Evolutionary conservation across 2,113 vertebrate species (phyloP).

Genomic region (Gadus macrocephalus): DNA sequence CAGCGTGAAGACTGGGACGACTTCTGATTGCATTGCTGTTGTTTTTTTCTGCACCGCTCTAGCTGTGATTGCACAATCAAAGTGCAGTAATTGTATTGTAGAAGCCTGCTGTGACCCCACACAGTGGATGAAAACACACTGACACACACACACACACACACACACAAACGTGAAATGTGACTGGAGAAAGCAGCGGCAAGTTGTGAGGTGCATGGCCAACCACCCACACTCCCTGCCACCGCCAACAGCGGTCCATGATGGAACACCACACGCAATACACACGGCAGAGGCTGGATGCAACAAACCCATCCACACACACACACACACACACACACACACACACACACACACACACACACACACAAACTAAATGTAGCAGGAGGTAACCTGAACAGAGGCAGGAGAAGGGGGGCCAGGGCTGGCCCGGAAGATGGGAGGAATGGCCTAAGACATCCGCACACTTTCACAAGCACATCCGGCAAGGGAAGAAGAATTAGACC

Average conservation of each 20-base stretch:
- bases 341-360: conserved; percentile 11
- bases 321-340: background rate
- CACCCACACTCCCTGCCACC: background rate
- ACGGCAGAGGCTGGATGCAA: background rate
- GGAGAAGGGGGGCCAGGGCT: conserved; percentile 40
- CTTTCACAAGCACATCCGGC: conserved; percentile 40
- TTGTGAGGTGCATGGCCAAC: conserved; percentile 7
- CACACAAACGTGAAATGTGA: conserved; percentile 46
- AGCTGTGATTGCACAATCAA: conserved; percentile 16
- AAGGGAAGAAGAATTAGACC: conserved; percentile 38
- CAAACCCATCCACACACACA: conserved; percentile 1
- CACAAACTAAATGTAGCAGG: conserved; percentile 46
- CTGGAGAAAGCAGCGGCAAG: conserved; percentile 38
- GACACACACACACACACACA: conserved; percentile 2
- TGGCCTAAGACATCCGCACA: conserved; percentile 52
- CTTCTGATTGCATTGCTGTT: conserved; percentile 29
- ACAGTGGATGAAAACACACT: conserved; percentile 27
- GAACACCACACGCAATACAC: background rate
- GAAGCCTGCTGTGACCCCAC: conserved; percentile 31
- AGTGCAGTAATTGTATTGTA: conserved; percentile 10
- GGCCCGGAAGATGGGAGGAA: conserved; percentile 46
- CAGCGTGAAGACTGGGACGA: conserved; percentile 25
- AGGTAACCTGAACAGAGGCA: conserved; percentile 64
- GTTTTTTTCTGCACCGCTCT: background rate
- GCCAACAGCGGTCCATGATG: too few relatives aligned